A percentile compares a stretch with the other conserved stretches of the same genome.
Conservation (phyloP, 2,888 invertebrate genomes). For the Machimus atricapillus region DNA sequence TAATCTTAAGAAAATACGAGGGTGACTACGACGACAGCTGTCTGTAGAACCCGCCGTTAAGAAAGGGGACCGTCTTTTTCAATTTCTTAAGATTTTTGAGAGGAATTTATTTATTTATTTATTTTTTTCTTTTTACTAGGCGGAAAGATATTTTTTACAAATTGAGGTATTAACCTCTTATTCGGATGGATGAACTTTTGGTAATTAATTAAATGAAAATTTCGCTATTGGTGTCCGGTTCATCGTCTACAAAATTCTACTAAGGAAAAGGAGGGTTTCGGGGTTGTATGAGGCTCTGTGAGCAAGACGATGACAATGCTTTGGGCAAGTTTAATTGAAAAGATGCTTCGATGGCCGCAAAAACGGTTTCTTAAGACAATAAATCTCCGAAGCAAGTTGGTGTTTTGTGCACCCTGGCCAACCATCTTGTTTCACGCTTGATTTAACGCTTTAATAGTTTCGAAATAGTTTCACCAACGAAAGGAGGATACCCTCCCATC, state of each 20-base stretch:
- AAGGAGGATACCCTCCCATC: background rate
- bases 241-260: background rate
- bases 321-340: conserved; percentile 44
- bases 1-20: conserved; percentile 17
- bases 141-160: background rate
- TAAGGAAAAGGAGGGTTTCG: background rate
- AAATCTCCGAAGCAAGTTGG: conserved; percentile 40
- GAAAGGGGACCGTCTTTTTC: background rate
- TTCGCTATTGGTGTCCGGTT: background rate
- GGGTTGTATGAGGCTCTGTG: background rate
- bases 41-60: no score
- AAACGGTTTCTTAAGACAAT: conserved; percentile 46
- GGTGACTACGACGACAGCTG: background rate
- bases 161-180: background rate
- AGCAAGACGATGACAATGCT: background rate
- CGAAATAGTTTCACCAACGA: conserved; percentile 42
- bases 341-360: conserved; percentile 47
- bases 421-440: conserved; percentile 46
- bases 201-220: conserved; percentile 21
- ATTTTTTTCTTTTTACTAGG: background rate
- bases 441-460: conserved; percentile 47
- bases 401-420: background rate
- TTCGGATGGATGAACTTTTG: background rate
- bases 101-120: conserved; percentile 11
- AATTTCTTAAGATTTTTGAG: background rate